phyloP scores from a whole-genome alignment of 1,140 invertebrate species.

The Drosophila ananassae region DNA sequence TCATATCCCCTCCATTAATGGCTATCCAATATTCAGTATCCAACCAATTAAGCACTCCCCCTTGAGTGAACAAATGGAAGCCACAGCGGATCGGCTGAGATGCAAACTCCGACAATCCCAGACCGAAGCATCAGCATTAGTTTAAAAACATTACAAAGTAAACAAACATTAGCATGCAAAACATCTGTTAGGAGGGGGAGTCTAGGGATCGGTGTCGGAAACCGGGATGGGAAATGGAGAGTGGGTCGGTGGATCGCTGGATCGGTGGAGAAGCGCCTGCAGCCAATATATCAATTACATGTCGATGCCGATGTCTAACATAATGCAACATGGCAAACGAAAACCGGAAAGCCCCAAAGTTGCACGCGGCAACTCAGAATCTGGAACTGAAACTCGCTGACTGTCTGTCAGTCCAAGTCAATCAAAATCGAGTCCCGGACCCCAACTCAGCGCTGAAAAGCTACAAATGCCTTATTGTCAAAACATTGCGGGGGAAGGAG shows the following conservation, averaged over 20 bases:
- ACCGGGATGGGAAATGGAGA: background rate
- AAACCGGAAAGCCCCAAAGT: slow-evolving; percentile 65
- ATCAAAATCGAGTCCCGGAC: slow-evolving; percentile 51
- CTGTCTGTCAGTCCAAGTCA: slow-evolving; percentile 72
- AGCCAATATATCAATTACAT: slow-evolving; percentile 80
- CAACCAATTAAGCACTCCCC: slow-evolving; percentile 48
- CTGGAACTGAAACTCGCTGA: slow-evolving; percentile 21
- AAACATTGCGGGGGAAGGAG: slow-evolving; percentile 57
- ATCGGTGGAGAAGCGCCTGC: slow-evolving; percentile 40
- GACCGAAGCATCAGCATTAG: slow-evolving; percentile 65
- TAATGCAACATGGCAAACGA: slow-evolving; percentile 65
- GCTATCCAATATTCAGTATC: slow-evolving; percentile 40
- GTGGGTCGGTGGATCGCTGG: slow-evolving; percentile 19
- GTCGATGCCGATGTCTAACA: slow-evolving; percentile 59
- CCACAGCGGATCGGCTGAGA: slow-evolving; percentile 36
- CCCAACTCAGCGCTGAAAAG: slow-evolving; percentile 68
- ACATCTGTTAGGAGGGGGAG: slow-evolving; percentile 58
- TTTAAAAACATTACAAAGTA: slow-evolving; percentile 70
- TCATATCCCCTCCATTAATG: slow-evolving; percentile 9
- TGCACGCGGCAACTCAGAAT: slow-evolving; percentile 1
- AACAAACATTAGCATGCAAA: slow-evolving; percentile 69
- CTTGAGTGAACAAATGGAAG: slow-evolving; percentile 38
- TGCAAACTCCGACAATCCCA: slow-evolving; percentile 36
- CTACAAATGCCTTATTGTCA: slow-evolving; percentile 83
- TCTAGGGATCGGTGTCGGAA: background rate